Evolutionary conservation across 2,113 vertebrate genomes (phyloP), one percentile per base, ranked within the genome.

Genomic region (Mormyrus lacerda): DNA sequence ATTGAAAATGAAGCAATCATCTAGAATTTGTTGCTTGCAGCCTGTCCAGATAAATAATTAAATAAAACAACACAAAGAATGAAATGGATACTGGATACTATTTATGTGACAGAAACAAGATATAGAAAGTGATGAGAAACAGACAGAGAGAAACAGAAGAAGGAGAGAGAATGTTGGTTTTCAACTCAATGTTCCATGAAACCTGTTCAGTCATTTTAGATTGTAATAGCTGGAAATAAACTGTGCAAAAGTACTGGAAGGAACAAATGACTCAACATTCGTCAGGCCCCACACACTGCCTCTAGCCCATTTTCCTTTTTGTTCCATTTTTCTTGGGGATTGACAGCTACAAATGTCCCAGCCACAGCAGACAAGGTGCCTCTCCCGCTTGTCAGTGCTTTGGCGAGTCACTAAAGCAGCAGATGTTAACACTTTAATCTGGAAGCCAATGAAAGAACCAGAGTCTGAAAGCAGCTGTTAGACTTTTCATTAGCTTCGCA

Each of bases 181-280:
- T 87, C 39, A 50, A 21, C 87, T 47, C 15, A 61, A 42, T 19
- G 35, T 35, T 44, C 39, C 55, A 44, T 53, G 13, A 61, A 42
- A 44, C 35, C 19, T 87, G 55, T 61, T 87, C 85, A 51, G n/a
- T 27, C 27, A n/a, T 55, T 53, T 35, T 87, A 87, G 31, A 35
- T 39, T 42, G 51, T n/a, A 61, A 44, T 13, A 87, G 17, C n/a
- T 87, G 87, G 53, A 87, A 87, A 87, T 87, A 65, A 87, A 61
- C 21, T 44, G 53, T 21, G 42, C 39, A 44, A 50, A 87, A 61
- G 87, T 58, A 87, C 53, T 65, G 55, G 9, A 61, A 87, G 35
- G 55, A 45, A 50, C 53, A n/a, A 44, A 61, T 87, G 87, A 61
- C 55, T 65, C 55, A 61, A 42, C 35, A 31, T 45, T 87, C 27